These are phyloP conservation scores for Operophtera brumata DNA, from an alignment of 2,888 invertebrate species.

Conservation along the genomic window DNA sequence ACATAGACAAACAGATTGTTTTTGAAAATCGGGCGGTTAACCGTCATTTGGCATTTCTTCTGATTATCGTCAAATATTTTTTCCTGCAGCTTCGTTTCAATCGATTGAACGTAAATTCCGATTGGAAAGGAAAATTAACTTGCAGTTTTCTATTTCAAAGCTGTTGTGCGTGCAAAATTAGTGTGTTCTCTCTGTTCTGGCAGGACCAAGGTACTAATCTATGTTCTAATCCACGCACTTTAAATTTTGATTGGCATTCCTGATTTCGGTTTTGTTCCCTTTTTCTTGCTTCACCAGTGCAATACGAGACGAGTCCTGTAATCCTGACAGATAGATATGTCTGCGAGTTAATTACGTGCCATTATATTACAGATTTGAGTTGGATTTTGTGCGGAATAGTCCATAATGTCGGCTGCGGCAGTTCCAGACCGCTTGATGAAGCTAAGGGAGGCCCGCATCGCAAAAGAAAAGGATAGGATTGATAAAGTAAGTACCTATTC, in stretches of 20 bases:
- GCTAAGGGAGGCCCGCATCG: constrained; percentile 61
- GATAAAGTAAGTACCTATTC: constrained; percentile 56
- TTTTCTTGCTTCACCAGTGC: too few relatives aligned
- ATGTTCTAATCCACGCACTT: too few relatives aligned
- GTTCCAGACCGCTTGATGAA: constrained; percentile 47
- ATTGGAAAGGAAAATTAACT: too few relatives aligned
- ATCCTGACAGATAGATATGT: too few relatives aligned
- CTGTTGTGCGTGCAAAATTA: neutral
- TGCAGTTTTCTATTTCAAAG: neutral
- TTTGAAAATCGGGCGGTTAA: constrained; percentile 15
- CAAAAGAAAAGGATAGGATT: constrained; percentile 66
- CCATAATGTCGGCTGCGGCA: constrained; percentile 40
- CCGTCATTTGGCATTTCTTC: constrained; percentile 13
- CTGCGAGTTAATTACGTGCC: too few relatives aligned
- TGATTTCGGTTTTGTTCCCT: too few relatives aligned
- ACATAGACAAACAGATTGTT: too few relatives aligned
- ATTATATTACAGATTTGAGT: neutral
- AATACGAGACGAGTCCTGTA: too few relatives aligned
- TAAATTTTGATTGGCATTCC: too few relatives aligned
- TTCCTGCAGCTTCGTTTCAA: too few relatives aligned
- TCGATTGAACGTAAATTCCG: neutral
- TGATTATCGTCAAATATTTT: too few relatives aligned
- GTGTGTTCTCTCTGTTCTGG: neutral
- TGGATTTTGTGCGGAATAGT: neutral
- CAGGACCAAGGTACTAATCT: neutral